Evolutionary conservation across 2,113 vertebrate genomes (phyloP).

Genomic region (Pavo muticus): DNA sequence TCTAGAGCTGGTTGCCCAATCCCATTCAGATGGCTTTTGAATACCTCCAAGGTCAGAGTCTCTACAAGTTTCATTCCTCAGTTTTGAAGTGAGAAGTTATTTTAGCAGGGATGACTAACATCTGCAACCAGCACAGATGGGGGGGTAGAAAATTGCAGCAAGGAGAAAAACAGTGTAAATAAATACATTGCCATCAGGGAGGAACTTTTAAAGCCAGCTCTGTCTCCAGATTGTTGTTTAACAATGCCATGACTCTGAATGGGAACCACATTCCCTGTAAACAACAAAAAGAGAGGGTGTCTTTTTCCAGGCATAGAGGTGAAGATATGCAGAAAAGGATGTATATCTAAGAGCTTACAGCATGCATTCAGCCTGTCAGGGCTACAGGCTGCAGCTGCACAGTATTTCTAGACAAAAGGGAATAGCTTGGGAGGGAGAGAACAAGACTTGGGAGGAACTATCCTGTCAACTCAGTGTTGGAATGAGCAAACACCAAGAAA

Average conservation of each 20-base stretch:
- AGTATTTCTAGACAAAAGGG: neutral
- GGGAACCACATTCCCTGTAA: neutral
- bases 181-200: neutral
- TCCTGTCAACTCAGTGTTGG: accelerated
- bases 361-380: neutral
- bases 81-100: neutral
- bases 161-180: neutral
- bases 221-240: neutral
- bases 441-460: neutral
- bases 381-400: neutral
- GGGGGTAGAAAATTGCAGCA: neutral
- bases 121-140: neutral
- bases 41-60: neutral
- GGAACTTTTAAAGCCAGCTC: neutral
- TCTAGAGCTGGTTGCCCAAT: neutral
- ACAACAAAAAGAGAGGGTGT: neutral
- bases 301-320: neutral
- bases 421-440: neutral
- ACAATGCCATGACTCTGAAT: neutral
- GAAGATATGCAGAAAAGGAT: neutral
- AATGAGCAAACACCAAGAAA: neutral
- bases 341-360: neutral
- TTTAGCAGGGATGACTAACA: neutral
- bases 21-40: neutral
- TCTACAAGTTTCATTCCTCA: neutral